Evolutionary conservation across 2,888 invertebrate species (phyloP).

Genomic region (Amphipoea oculea): DNA sequence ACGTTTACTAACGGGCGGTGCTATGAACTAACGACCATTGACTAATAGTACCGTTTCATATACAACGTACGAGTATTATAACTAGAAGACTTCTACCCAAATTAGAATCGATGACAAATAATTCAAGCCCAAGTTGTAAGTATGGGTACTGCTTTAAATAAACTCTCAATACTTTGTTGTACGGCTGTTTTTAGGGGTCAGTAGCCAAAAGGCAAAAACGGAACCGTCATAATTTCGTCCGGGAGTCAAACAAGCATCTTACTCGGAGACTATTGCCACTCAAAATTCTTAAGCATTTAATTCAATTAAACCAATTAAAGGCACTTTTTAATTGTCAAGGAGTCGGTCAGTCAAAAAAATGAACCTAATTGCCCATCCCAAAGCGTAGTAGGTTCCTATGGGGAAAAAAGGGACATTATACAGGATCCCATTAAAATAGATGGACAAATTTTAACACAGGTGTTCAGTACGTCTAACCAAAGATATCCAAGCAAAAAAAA

Average conservation of each 20-base stretch:
- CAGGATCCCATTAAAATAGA: no score
- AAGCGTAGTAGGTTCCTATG: neutral
- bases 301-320: neutral
- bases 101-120: neutral
- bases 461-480: no score
- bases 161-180: neutral
- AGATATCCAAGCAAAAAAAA: no score
- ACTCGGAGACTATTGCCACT: neutral
- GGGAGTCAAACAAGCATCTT: neutral
- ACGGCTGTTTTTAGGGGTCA: neutral
- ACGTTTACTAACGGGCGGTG: neutral
- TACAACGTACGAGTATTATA: neutral
- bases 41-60: neutral
- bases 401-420: neutral
- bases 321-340: neutral
- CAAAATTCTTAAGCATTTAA: neutral
- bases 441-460: no score
- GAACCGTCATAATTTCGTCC: neutral
- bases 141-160: neutral
- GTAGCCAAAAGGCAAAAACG: neutral
- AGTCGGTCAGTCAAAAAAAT: neutral
- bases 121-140: neutral
- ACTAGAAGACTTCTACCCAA: neutral
- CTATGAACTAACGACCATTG: neutral
- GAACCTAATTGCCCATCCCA: neutral